Evolutionary conservation across 2,888 invertebrate genomes (phyloP).

Genomic region (Euplagia quadripunctaria): DNA sequence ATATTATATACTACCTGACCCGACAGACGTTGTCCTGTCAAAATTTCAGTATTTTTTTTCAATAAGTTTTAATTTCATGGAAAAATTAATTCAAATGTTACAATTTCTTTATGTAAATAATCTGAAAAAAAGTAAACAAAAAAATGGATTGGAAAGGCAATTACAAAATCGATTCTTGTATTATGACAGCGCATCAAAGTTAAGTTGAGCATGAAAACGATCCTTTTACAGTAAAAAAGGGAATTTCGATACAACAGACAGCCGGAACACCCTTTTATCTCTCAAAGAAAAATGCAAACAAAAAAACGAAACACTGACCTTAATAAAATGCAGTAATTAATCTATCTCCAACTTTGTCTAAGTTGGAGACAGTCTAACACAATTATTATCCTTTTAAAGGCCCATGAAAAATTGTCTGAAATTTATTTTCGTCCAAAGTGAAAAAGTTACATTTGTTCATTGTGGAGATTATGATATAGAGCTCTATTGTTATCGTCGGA

Average conservation of each 20-base stretch:
- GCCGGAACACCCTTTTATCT: constrained; percentile 43
- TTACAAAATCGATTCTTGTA: constrained; percentile 43
- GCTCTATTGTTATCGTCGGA: constrained; percentile 36
- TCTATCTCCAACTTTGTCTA: constrained; percentile 47
- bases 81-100: too few species aligned
- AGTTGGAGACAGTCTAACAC: constrained; percentile 63
- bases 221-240: constrained; percentile 25
- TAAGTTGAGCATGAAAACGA: constrained; percentile 34
- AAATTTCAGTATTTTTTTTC: too few species aligned
- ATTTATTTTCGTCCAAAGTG: constrained; percentile 56
- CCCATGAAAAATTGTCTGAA: constrained; percentile 49
- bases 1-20: too few species aligned
- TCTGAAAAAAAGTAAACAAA: constrained; percentile 28
- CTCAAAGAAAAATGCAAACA: constrained; percentile 55
- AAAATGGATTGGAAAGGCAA: constrained; percentile 40
- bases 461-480: constrained; percentile 42
- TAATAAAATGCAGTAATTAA: constrained; percentile 69
- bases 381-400: constrained; percentile 62
- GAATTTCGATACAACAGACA: constrained; percentile 39
- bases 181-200: constrained; percentile 41
- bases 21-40: too few species aligned
- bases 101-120: too few species aligned
- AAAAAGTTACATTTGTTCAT: constrained; percentile 49
- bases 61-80: too few species aligned
- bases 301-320: constrained; percentile 40